Base-by-base conservation (phyloP, 2,113 vertebrate genomes). In the Plecotus auritus region DNA sequence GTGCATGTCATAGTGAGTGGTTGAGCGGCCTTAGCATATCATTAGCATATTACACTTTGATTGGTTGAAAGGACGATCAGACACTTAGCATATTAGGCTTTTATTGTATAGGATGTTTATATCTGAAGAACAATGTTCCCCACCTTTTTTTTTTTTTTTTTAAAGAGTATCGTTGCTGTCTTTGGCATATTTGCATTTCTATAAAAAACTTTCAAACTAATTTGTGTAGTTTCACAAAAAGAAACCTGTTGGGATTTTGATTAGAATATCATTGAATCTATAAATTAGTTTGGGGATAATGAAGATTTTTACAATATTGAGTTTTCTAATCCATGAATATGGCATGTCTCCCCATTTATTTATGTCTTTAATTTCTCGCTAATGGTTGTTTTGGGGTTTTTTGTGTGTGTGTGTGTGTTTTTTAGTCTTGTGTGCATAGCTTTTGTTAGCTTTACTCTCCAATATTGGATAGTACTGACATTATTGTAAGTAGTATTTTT, bases 371-470 rank as follows among this genome's bases (percentile, higher is more conserved):
- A 85, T 64, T 91, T 91, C 32, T 59, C 54, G 64, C 5, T 61
- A 12, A 28, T 61, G 1, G 37, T 14, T 40, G 37, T 54, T 90
- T 88, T 13, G 51, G 51, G 51, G 35, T 14, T 87, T 85, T 51
- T 51, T 14, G 13, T 51, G 16, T 51, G 49, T 49, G 16, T 40
- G 40, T 42, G 7, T 42, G 42, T 42, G 17, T 51, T 16, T 5
- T 93, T 78, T n/a, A 69, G 32, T 78, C 56, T 74, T 80, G 7
- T 80, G 20, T 93, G 8, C 9, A 14, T 82, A 77, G 22, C 16
- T 61, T 81, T 80, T 88, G 67, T 81, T 95, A 92, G 67, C 16
- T 82, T 95, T 93, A 85, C 64, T 85, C 42, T 9, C 37, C 76
- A 20, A 49, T 91, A 49, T 10, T 69, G 7, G 47, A 30, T 94